Evolutionary conservation across 2,113 vertebrate genomes (phyloP).

Genomic region (Promerops cafer): DNA sequence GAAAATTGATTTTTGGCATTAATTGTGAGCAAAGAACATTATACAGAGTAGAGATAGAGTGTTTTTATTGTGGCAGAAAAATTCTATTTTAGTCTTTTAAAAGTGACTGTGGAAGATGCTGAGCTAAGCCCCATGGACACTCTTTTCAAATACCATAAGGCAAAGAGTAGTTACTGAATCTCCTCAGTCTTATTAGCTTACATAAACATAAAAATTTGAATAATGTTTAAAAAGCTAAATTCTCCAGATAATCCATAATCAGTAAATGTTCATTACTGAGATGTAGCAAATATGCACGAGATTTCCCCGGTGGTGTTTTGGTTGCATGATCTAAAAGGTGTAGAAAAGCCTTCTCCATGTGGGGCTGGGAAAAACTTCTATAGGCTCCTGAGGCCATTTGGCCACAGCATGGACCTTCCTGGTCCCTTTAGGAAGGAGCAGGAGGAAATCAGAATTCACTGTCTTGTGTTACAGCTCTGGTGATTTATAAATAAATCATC

Average conservation of each 20-base stretch:
- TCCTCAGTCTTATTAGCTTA: slow-evolving; percentile 71
- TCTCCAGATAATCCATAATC: slow-evolving; percentile 67
- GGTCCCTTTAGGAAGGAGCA: neutral
- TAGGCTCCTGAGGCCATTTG: neutral
- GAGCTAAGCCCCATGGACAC: slow-evolving; percentile 8
- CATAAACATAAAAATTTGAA: slow-evolving; percentile 74
- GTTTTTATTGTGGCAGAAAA: neutral
- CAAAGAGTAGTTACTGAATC: slow-evolving; percentile 61
- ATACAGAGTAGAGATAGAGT: neutral
- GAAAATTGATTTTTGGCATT: slow-evolving; percentile 40
- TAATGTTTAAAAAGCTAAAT: slow-evolving; percentile 74
- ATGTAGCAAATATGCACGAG: slow-evolving; percentile 62
- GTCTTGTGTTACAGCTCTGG: neutral
- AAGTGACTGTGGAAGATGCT: slow-evolving; percentile 26
- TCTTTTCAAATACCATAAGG: slow-evolving; percentile 29
- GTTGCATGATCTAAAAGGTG: slow-evolving; percentile 10
- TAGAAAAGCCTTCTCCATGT: neutral
- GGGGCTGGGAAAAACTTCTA: neutral
- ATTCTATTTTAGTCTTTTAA: slow-evolving; percentile 21
- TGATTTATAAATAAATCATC: slow-evolving; percentile 70
- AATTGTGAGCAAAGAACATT: slow-evolving; percentile 19
- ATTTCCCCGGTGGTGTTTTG: slow-evolving; percentile 43
- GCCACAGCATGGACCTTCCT: neutral
- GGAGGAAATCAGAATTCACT: slow-evolving; percentile 16
- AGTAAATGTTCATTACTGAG: slow-evolving; percentile 73